Base-by-base conservation (phyloP, 2,888 invertebrate species). In the Drosophila histrio region DNA sequence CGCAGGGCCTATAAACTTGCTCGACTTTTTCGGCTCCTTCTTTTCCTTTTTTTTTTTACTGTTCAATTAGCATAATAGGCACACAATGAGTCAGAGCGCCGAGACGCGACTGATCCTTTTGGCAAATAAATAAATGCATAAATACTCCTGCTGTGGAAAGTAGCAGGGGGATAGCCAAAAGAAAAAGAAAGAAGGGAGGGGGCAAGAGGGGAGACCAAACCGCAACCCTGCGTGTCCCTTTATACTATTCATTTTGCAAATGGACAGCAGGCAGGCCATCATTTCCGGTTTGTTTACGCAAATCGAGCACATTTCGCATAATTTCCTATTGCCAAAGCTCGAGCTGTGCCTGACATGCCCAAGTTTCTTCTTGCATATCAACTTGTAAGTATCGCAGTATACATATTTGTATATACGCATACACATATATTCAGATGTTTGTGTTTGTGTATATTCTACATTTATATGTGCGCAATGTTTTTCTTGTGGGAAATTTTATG, bases 21-120 rank as follows among this genome's bases (percentile, higher is more conserved):
- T 64, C 38, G 43, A 24, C 28, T 46, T 54, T 57, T 28, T 46
- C 39, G 28, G 13, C 17, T 53, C 15, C 17, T 24, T 15, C 57
- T 64, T 52, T 50, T 43, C 24, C 15, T 30, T 39, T 43, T 21
- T 74, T 70, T 71, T 84, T 84, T 84, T 88, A 85, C 89, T 89
- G 88, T 89, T 89, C 90, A 89, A 89, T 89, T 89, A 89, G 88
- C 90, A 89, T 89, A 89, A 88, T 89, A 79, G 86, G 74, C 85
- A 63, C 78, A 82, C 78, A 79, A 78, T 76, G 69, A 83, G 69
- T 28, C 56, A 53, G 58, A 63, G 64, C 67, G 83, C 39, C 72
- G 49, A 47, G 73, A 65, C 67, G 80, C 72, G 69, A 78, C 69
- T 89, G 89, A 85, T 88, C 83, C 83, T 81, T 89, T 88, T 84